Evolutionary conservation across 92 coral and sea anemone genomes (phyloP).

Genomic region (Chrysogorgia sp.): DNA sequence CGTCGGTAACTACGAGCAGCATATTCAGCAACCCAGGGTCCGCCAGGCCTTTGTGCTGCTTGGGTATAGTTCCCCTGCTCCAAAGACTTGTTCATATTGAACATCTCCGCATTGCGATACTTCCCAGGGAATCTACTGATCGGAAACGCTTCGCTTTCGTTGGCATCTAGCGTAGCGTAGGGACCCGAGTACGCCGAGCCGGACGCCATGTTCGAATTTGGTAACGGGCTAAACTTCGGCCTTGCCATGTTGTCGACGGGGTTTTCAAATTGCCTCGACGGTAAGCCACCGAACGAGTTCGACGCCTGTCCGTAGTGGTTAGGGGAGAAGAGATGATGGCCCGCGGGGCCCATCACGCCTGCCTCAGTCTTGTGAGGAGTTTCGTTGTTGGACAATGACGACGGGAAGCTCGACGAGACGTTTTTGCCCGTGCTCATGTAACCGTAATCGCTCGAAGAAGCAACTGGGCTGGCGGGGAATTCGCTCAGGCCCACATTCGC

Average conservation of each 20-base stretch:
- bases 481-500: slow-evolving; percentile 16
- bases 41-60: slow-evolving; percentile 1
- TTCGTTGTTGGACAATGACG: slow-evolving; percentile 5
- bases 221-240: slow-evolving; percentile 24
- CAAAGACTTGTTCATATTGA: slow-evolving; percentile 1
- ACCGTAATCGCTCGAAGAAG: not conserved
- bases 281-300: slow-evolving; percentile 11
- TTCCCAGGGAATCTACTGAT: not conserved
- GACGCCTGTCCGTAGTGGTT: slow-evolving; percentile 19
- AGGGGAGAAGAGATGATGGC: slow-evolving; percentile 9
- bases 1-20: not conserved
- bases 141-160: not conserved
- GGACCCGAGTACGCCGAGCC: not conserved
- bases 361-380: not conserved
- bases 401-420: slow-evolving; percentile 1
- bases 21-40: slow-evolving; percentile 13
- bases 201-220: slow-evolving; percentile 27
- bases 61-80: slow-evolving; percentile 26
- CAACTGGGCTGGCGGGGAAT: not conserved
- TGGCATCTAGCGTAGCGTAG: not conserved
- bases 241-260: slow-evolving; percentile 15
- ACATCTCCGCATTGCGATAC: slow-evolving; percentile 19
- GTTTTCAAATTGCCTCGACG: slow-evolving; percentile 29
- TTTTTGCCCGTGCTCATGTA: slow-evolving; percentile 2
- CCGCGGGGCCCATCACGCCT: slow-evolving; percentile 4